Percentiles rank a stretch among this genome's conserved stretches.
Conservation (phyloP, 2,113 vertebrate species). For the Panthera leo region DNA sequence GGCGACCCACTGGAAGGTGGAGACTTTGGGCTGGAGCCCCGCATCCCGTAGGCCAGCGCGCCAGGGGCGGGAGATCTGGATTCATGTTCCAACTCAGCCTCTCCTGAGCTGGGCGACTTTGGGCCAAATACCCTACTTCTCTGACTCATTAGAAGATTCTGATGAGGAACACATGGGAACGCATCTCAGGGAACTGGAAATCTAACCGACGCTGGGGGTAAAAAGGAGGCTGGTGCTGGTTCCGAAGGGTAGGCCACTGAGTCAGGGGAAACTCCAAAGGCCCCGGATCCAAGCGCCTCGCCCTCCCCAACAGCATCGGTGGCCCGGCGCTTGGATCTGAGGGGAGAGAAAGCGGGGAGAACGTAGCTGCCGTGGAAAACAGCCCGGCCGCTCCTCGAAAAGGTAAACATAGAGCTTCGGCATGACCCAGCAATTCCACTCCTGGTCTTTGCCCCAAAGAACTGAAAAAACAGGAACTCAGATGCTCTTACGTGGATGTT, state of each 20-base stretch:
- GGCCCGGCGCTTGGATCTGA: accelerated
- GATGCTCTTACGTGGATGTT: accelerated
- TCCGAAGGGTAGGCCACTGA: accelerated
- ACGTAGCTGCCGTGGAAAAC: accelerated
- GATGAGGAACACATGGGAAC: neutral
- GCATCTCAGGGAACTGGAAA: neutral
- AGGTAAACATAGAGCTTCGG: accelerated
- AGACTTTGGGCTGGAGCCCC: too few species aligned
- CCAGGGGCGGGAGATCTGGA: neutral
- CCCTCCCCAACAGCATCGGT: accelerated
- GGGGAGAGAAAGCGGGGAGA: accelerated
- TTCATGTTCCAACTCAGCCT: neutral
- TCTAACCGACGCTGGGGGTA: accelerated
- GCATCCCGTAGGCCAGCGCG: accelerated
- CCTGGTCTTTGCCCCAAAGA: accelerated
- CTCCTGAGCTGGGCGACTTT: neutral
- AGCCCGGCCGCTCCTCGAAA: neutral
- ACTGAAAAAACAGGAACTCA: too few species aligned
- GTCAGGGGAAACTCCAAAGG: accelerated
- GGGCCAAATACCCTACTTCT: neutral
- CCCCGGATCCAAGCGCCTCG: neutral
- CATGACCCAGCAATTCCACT: accelerated
- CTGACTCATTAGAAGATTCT: accelerated
- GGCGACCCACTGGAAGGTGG: neutral
- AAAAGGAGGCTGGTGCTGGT: accelerated